Evolutionary conservation across 2,888 invertebrate genomes (phyloP), one percentile per base, ranked within the genome.

Genomic region (Troides helena): DNA sequence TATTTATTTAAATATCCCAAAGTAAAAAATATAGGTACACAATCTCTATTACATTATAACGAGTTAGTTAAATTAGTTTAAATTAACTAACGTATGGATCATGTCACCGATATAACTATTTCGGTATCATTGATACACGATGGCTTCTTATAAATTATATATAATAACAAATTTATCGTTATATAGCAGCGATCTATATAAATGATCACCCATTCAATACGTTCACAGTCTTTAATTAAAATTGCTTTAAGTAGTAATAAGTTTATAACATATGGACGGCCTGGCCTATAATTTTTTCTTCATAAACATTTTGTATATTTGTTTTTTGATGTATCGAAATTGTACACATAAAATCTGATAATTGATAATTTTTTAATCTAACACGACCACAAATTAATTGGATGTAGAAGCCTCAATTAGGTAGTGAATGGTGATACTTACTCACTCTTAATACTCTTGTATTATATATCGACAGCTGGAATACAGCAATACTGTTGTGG

Each of bases 1-100:
- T 87, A 77, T 81, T 86, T 85, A 86, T 66, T 72, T 85, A 85
- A 84, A 86, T 87, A 90, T 86, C 82, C 88, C 85, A 85, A 85
- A 86, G 86, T 89, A 90, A 89, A 90, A 70, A 90, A 90, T 90
- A 90, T 86, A 89, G 84, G 82, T 87, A 89, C 87, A 86, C 74
- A 78, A 82, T 85, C 77, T 85, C 78, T 81, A 79, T 84, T 83
- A 76, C 71, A 76, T 67, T 77, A 71, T 53, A 59, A 70, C 25
- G 25, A 69, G 23, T 64, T 64, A 64, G 59, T 62, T 65, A 58
- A 70, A 66, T 59, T 66, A 70, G 30, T 59, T 70, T 39, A 74
- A 81, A 83, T 78, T 76, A 83, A 81, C 79, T 84, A 85, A 71
- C 76, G 77, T 81, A 80, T 79, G 77, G 75, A 80, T 78, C 76